Conservation (phyloP, 2,888 invertebrate species). For the Trichopoda pennipes region DNA sequence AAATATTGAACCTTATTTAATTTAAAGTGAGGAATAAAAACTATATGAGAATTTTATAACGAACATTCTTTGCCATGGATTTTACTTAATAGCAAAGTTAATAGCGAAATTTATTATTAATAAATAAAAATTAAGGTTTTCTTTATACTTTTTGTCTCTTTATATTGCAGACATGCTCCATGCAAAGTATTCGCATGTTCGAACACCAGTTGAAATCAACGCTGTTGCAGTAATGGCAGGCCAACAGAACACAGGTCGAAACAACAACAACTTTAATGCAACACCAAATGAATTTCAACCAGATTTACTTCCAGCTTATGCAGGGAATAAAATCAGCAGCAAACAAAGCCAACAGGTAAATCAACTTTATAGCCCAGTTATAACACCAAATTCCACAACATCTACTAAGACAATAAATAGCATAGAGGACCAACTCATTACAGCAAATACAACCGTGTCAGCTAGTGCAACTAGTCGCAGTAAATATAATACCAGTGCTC, state of each 20-base stretch:
- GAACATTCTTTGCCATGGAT: no score
- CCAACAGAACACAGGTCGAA: slow-evolving; percentile 26
- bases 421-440: slow-evolving; percentile 68
- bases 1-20: no score
- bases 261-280: slow-evolving; percentile 46
- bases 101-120: neutral
- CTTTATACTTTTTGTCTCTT: neutral
- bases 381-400: slow-evolving; percentile 63
- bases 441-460: slow-evolving; percentile 55
- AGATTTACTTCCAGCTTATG: slow-evolving; percentile 73
- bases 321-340: slow-evolving; percentile 67
- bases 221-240: slow-evolving; percentile 30
- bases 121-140: neutral
- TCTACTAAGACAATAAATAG: slow-evolving; percentile 71
- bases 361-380: slow-evolving; percentile 67
- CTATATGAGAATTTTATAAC: no score
- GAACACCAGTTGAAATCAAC: slow-evolving; percentile 62
- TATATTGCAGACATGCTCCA: slow-evolving; percentile 67
- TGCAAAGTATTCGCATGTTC: slow-evolving; percentile 68
- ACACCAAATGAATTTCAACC: slow-evolving; percentile 73
- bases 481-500: slow-evolving; percentile 72
- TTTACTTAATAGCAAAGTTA: no score
- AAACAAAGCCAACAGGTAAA: slow-evolving; percentile 63
- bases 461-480: slow-evolving; percentile 62
- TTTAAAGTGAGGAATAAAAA: no score